Evolutionary conservation across 2,113 vertebrate species (phyloP).

Genomic region (Gadus macrocephalus): DNA sequence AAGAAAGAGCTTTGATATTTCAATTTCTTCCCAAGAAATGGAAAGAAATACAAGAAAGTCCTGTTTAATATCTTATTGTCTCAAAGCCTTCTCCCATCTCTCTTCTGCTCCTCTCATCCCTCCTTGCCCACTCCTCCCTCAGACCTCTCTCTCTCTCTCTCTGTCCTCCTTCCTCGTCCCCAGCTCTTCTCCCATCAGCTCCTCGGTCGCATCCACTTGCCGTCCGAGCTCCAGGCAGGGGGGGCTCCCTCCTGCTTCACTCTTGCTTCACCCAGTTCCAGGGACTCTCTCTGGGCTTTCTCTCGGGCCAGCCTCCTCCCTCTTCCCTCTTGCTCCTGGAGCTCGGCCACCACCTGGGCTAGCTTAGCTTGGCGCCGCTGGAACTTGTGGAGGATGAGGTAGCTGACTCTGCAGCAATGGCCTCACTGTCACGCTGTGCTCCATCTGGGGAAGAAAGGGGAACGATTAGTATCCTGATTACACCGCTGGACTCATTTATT

Average conservation of each 20-base stretch:
- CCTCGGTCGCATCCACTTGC: constrained; percentile 61
- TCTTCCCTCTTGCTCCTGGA: constrained; percentile 60
- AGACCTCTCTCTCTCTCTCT: constrained; percentile 61
- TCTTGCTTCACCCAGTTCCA: constrained; percentile 59
- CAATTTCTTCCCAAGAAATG: no score
- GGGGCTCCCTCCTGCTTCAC: constrained; percentile 67
- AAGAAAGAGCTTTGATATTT: background rate
- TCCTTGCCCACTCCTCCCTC: constrained; percentile 65
- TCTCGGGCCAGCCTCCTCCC: constrained; percentile 73
- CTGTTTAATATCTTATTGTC: constrained; percentile 22
- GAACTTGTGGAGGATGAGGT: constrained; percentile 86
- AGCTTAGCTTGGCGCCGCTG: constrained; percentile 79
- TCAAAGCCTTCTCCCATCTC: constrained; percentile 25
- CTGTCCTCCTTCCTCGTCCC: constrained; percentile 61
- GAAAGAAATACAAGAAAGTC: background rate
- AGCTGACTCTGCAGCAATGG: constrained; percentile 88
- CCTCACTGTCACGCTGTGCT: constrained; percentile 80
- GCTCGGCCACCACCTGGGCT: constrained; percentile 74
- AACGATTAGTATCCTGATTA: background rate
- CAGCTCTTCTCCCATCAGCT: constrained; percentile 67
- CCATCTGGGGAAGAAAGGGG: constrained; percentile 56
- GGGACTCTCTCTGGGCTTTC: constrained; percentile 69
- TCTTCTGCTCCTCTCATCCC: constrained; percentile 34
- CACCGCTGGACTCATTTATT: background rate
- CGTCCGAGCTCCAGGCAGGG: constrained; percentile 61